Evolutionary conservation across 2,888 invertebrate genomes (phyloP), one percentile per base, ranked within the genome.

Genomic region (Caradrina clavipalpis): DNA sequence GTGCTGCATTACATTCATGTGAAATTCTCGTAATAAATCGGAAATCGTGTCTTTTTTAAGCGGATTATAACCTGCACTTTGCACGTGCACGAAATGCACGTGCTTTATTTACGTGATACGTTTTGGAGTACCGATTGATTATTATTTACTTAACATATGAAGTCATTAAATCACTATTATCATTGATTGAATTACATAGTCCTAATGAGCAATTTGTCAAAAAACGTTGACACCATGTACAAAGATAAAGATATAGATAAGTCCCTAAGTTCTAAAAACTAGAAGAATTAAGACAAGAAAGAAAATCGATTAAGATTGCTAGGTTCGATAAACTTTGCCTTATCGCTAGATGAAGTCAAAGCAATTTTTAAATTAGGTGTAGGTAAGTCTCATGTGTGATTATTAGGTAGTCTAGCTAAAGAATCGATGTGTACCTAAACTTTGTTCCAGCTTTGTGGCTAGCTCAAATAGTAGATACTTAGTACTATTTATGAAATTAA

Each of bases 281-380:
- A 39, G n/a, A 51, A 11, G n/a, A 69, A 68, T 56, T 69, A 72
- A 70, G 70, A 70, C 77, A 70, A 76, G 58, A 76, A 58, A 53
- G 50, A 8, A 47, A 54, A 70, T 76, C 35, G 76, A 76, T 70
- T 71, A 70, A 21, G 77, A 77, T 70, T 71, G 26, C 1, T 1
- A 7, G 4, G 2, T 45, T 47, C 8, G 35, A 75, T 50, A 45
- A 56, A 21, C 51, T n/a, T 31, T 21, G 50, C 56, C 53, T 71
- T 50, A 77, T 77, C 71, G 2, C 4, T 45, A 19, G 54, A 49
- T 59, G 17, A 70, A 54, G 26, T 31, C 56, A 69, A 58, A 57
- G 21, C 2, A 69, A 69, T 54, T 22, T 56, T 22, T 26, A 35
- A n/a, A 67, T 39, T 39, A 21, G 6, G 4, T 15, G 8, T 39